Evolutionary conservation across 2,113 vertebrate genomes (phyloP), one percentile per base, ranked within the genome.

Genomic region (Boleophthalmus pectinirostris): DNA sequence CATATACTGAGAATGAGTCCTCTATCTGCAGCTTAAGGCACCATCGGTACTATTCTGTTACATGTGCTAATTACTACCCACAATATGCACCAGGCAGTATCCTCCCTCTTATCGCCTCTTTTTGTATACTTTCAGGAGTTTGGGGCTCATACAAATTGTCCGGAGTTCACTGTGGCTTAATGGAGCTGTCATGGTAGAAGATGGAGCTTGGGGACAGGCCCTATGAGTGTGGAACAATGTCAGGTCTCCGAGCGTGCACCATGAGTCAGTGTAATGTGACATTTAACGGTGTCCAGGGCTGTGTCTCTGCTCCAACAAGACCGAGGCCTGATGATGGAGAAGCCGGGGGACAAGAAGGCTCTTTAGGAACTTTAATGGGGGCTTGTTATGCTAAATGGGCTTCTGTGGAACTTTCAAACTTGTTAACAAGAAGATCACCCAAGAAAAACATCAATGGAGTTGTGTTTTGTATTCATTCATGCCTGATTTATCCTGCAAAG

Each of bases 61-160:
- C 8, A 54, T 51, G 47, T 51, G 47, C 47, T 51, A 51, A 51
- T 51, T 51, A 54, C 51, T 54, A 9, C 9, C 20, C 20, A 51
- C n/a, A 54, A n/a, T 54, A 54, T 10, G 51, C 51, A 54, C 7
- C 6, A 8, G 18, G 1, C 49, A 9, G 10, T 43, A 43, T 9
- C 5, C 46, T 4, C 46, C n/a, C 13, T 15, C 47, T 21, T 54
- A 54, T 54, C 51, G n/a, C n/a, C 8, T 10, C 20, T n/a, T 10
- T 20, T 21, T 51, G 51, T 54, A 11, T 54, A 54, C 51, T 54
- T 54, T 2, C 51, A 54, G 51, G 51, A 25, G 56, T 47, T 77
- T 73, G 64, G 60, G 23, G 10, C 51, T 49, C 21, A 15, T 69
- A 24, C 68, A 49, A 53, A 78, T 73, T 79, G 68, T 72, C 70